Conservation (phyloP, 2,888 invertebrate genomes). For the Cosmia pyralina region DNA sequence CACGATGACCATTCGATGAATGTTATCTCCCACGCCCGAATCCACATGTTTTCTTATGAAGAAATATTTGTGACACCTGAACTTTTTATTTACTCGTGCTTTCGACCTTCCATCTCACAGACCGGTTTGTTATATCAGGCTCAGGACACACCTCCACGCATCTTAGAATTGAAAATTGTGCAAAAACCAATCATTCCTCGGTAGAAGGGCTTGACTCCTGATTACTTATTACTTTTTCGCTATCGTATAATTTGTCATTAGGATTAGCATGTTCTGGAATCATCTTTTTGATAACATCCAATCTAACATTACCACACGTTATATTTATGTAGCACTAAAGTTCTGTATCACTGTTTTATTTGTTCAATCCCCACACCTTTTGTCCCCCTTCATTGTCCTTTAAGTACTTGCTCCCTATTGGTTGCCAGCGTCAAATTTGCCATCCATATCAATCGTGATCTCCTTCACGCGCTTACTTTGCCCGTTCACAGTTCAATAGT, state of each 20-base stretch:
- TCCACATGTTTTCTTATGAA: slow-evolving; percentile 20
- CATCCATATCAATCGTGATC: slow-evolving; percentile 66
- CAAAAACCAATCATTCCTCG: background rate
- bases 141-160: slow-evolving; percentile 18
- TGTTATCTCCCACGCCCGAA: slow-evolving; percentile 43
- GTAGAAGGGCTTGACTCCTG: background rate
- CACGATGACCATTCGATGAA: slow-evolving; percentile 45
- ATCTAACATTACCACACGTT: slow-evolving; percentile 8
- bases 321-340: slow-evolving; percentile 27
- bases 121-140: slow-evolving; percentile 23
- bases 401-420: slow-evolving; percentile 51
- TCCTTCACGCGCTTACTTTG: slow-evolving; percentile 70
- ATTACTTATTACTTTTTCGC: background rate
- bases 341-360: slow-evolving; percentile 28
- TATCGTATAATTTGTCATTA: slow-evolving; percentile 3
- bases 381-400: slow-evolving; percentile 47
- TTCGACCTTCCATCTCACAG: slow-evolving; percentile 18
- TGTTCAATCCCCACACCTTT: slow-evolving; percentile 33
- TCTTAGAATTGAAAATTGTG: slow-evolving; percentile 7
- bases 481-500: slow-evolving; percentile 68
- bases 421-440: slow-evolving; percentile 51
- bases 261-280: slow-evolving; percentile 15
- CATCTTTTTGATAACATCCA: slow-evolving; percentile 12
- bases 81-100: slow-evolving; percentile 19
- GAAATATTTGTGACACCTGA: slow-evolving; percentile 43